Evolutionary conservation across 2,888 invertebrate genomes (phyloP).

Genomic region (Sthenelais limicola): DNA sequence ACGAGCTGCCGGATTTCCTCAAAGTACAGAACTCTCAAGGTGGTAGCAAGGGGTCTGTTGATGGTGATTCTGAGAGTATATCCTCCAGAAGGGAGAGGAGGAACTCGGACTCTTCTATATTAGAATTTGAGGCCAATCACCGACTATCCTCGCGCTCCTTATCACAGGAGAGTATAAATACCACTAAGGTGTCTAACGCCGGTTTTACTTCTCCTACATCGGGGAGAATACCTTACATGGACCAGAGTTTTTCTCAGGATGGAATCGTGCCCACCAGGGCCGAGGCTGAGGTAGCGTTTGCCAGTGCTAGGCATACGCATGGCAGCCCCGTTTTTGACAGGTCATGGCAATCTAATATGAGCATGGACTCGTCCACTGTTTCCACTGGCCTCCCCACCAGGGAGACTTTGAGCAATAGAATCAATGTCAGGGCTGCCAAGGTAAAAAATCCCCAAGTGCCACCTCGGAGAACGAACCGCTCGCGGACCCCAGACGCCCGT

Average conservation of each 20-base stretch:
- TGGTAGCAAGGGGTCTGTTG: neutral
- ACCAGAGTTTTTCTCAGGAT: slow-evolving; percentile 39
- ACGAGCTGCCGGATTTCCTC: slow-evolving; percentile 42
- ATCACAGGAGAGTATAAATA: slow-evolving; percentile 24
- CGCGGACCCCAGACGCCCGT: slow-evolving; percentile 18
- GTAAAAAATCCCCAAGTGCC: too few species aligned
- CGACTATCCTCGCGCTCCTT: slow-evolving; percentile 8
- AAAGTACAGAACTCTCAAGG: slow-evolving; percentile 5
- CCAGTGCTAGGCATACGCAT: neutral
- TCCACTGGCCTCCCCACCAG: too few species aligned
- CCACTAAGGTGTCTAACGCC: neutral
- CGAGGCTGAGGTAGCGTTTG: slow-evolving; percentile 29
- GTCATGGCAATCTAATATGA: neutral
- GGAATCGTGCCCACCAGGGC: slow-evolving; percentile 25
- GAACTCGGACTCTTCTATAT: slow-evolving; percentile 38
- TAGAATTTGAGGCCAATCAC: slow-evolving; percentile 22
- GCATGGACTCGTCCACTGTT: neutral
- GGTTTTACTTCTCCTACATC: neutral
- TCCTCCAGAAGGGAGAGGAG: slow-evolving; percentile 4
- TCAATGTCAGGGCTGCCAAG: too few species aligned
- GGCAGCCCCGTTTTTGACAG: slow-evolving; percentile 21
- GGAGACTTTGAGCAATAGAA: too few species aligned
- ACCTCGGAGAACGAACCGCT: too few species aligned
- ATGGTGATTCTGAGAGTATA: neutral
- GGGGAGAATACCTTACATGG: slow-evolving; percentile 36